A percentile compares a stretch with the other conserved stretches of the same genome.
phyloP scores from a whole-genome alignment of 2,888 invertebrate genomes.

The Dicranocentrus wangi region DNA sequence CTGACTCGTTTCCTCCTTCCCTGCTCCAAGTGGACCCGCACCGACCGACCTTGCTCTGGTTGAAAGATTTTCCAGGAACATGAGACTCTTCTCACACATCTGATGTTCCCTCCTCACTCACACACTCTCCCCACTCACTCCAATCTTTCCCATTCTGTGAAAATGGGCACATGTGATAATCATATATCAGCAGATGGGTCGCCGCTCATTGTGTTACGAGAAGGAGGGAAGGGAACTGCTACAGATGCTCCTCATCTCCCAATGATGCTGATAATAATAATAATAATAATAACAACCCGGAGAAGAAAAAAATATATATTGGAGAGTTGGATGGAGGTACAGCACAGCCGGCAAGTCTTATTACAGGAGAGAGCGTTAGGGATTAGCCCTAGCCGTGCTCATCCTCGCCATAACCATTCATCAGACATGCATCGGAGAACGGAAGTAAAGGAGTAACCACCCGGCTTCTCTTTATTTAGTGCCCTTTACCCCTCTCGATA shows the following conservation, averaged over 20 bases:
- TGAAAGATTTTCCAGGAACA: slow-evolving; percentile 62
- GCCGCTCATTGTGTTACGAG: slow-evolving; percentile 35
- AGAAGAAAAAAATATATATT: no score
- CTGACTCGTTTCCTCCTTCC: neutral
- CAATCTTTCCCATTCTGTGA: slow-evolving; percentile 35
- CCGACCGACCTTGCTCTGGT: slow-evolving; percentile 50
- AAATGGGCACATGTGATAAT: slow-evolving; percentile 62
- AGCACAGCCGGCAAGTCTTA: no score
- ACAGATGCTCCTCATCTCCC: slow-evolving; percentile 56
- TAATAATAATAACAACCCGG: slow-evolving; percentile 7
- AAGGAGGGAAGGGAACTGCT: slow-evolving; percentile 43
- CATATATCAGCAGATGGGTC: slow-evolving; percentile 52
- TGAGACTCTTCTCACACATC: slow-evolving; percentile 47
- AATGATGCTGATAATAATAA: slow-evolving; percentile 30
- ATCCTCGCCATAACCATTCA: slow-evolving; percentile 55
- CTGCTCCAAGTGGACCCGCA: neutral
- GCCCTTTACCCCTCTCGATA: slow-evolving; percentile 2
- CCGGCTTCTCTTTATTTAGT: slow-evolving; percentile 39
- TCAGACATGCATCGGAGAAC: slow-evolving; percentile 56
- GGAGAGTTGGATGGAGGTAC: no score
- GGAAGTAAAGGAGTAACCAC: slow-evolving; percentile 33
- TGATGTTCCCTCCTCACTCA: slow-evolving; percentile 36
- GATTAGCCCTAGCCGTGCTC: no score
- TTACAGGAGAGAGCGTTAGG: no score
- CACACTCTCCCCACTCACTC: slow-evolving; percentile 40